These are phyloP conservation scores for Neodon shergylaensis DNA, from an alignment of 2,113 vertebrate species.

Conservation along the genomic window DNA sequence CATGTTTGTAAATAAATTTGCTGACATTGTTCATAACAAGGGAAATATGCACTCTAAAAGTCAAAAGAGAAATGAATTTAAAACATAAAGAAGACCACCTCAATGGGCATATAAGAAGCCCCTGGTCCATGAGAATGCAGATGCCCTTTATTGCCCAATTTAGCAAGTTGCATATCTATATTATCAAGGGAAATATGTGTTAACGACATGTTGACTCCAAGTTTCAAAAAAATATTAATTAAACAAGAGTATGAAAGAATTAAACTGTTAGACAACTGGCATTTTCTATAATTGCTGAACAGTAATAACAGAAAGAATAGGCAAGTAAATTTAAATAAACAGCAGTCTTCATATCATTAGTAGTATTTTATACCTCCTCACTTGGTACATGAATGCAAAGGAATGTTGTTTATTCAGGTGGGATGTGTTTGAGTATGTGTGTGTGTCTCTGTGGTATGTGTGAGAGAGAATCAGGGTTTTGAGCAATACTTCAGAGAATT, in stretches of 20 bases:
- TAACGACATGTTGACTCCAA: not conserved
- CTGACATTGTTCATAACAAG: conserved; percentile 43
- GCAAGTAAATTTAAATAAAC: not conserved
- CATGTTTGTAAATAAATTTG: conserved; percentile 27
- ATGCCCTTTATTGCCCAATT: not conserved
- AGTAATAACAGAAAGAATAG: not conserved
- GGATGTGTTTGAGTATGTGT: not conserved
- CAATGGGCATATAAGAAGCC: not conserved
- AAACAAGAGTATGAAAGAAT: not conserved
- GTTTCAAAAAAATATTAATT: not conserved
- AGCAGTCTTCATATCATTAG: not conserved
- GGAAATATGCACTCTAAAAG: conserved; percentile 41
- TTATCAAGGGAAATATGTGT: not conserved
- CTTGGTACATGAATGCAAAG: not conserved
- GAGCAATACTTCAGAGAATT: not conserved
- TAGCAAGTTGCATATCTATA: not conserved
- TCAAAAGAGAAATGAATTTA: conserved; percentile 3
- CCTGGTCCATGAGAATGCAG: not conserved
- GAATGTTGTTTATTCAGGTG: not conserved
- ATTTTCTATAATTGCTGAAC: not conserved
- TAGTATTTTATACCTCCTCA: not conserved
- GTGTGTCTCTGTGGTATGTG: not conserved
- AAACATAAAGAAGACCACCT: not conserved
- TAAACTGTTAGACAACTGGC: not conserved
- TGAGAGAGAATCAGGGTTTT: not conserved